Evolutionary conservation across 53 echinoderm and acorn worm genomes (phyloP).

Genomic region (Echinometra lucunter): DNA sequence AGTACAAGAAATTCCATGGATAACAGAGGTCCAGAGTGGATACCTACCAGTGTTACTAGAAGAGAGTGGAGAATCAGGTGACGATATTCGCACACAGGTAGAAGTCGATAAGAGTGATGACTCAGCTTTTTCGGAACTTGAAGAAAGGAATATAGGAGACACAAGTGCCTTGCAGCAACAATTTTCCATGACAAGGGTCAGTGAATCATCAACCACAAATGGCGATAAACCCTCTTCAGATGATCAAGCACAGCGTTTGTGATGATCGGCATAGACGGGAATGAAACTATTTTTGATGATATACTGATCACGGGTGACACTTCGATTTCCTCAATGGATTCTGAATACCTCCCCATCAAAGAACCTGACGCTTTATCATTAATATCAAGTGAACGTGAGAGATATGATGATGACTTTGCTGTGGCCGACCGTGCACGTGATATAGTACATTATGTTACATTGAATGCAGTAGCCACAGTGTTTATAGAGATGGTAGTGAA

Average conservation of each 20-base stretch:
- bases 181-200: neutral
- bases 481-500: neutral
- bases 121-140: neutral
- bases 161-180: neutral
- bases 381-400: neutral
- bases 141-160: neutral
- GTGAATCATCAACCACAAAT: neutral
- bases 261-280: neutral
- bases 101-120: neutral
- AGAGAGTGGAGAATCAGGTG: conserved; percentile 16
- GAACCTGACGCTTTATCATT: neutral
- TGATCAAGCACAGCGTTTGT: neutral
- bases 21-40: neutral
- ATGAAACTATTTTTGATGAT: neutral
- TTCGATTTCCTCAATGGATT: neutral
- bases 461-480: conserved; percentile 1
- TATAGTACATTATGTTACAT: neutral
- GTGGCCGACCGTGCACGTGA: neutral
- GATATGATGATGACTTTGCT: neutral
- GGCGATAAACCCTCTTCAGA: neutral
- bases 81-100: neutral
- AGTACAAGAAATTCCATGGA: neutral
- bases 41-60: neutral
- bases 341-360: neutral
- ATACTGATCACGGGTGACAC: neutral